Evolutionary conservation across 2,113 vertebrate species (phyloP).

Genomic region (Phylloscopus whistleri): DNA sequence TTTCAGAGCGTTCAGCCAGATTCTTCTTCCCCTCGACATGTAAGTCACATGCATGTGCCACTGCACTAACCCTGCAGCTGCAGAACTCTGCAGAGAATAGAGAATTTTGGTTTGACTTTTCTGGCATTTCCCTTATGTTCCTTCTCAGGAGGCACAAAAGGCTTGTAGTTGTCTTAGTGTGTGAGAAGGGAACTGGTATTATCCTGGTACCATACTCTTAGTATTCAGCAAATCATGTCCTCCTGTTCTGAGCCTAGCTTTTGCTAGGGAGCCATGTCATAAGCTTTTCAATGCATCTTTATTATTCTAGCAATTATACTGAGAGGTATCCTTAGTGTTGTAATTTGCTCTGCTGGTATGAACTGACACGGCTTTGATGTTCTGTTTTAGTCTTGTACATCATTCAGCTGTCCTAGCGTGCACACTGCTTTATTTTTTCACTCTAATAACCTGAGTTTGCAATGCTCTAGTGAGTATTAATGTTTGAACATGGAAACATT

Average conservation of each 20-base stretch:
- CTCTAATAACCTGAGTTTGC: neutral
- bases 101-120: neutral
- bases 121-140: neutral
- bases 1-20: conserved; percentile 97
- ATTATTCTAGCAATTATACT: neutral
- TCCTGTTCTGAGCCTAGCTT: neutral
- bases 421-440: neutral
- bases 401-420: neutral
- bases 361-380: neutral
- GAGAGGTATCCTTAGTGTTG: neutral
- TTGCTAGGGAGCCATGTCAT: neutral
- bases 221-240: neutral
- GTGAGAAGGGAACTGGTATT: neutral
- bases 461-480: neutral
- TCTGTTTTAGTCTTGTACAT: neutral
- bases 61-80: conserved; percentile 30
- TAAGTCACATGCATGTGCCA: conserved; percentile 72
- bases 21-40: conserved; percentile 96
- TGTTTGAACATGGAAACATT: neutral
- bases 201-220: accelerated
- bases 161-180: neutral
- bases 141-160: neutral
- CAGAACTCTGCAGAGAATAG: conserved; percentile 12
- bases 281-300: neutral
- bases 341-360: neutral